Evolutionary conservation across 2,888 invertebrate species (phyloP).

Genomic region (Heliconius ismenius): DNA sequence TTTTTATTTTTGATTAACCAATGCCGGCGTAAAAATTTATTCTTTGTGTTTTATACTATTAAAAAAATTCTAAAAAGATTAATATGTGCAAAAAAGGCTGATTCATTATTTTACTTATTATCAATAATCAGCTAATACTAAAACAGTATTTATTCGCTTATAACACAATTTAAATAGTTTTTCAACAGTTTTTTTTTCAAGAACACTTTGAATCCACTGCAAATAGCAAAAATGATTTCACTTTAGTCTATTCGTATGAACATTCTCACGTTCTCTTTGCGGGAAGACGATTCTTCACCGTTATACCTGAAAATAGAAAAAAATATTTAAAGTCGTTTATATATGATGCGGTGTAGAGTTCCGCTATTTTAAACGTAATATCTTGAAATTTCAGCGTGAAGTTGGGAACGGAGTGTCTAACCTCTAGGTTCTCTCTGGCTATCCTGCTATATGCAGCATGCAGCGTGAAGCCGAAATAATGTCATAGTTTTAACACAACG

Average conservation of each 20-base stretch:
- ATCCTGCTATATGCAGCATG: too few relatives aligned
- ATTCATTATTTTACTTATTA: neutral
- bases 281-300: slow-evolving; percentile 18
- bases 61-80: neutral
- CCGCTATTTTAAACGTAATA: neutral
- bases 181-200: neutral
- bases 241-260: slow-evolving; percentile 38
- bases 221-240: neutral
- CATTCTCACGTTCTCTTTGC: slow-evolving; percentile 37
- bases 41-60: neutral
- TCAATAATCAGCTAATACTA: neutral
- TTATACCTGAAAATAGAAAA: slow-evolving; percentile 28
- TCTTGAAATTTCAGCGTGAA: neutral
- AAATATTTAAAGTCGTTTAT: neutral
- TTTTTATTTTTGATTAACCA: neutral
- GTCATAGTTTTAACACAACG: too few relatives aligned
- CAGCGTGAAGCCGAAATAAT: too few relatives aligned
- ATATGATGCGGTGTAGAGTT: neutral
- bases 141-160: neutral
- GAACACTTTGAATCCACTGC: slow-evolving; percentile 3
- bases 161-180: slow-evolving; percentile 1
- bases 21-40: neutral
- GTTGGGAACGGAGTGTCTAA: neutral
- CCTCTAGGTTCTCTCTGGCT: too few relatives aligned
- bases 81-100: neutral